phyloP scores from a whole-genome alignment of 2,797 vertebrate genomes.

The Crypturellus tataupa region DNA sequence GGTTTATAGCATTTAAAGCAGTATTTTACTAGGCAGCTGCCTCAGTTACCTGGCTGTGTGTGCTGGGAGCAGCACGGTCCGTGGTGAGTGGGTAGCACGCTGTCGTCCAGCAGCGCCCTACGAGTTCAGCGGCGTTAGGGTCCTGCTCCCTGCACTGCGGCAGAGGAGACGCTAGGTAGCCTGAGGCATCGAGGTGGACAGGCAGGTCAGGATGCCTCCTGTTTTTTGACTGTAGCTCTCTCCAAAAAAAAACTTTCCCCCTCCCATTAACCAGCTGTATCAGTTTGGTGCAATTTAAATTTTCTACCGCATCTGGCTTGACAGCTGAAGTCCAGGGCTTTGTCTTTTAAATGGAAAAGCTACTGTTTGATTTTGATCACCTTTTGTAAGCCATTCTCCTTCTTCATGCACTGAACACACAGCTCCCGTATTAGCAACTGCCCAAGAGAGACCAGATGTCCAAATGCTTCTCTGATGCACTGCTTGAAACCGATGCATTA shows the following conservation, averaged over 20 bases:
- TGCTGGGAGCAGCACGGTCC: neutral
- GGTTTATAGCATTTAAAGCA: neutral
- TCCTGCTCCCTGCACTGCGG: neutral
- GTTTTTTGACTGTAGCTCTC: fast-evolving
- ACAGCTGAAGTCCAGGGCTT: neutral
- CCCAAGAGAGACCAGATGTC: neutral
- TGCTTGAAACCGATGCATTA: neutral
- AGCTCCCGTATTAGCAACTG: neutral
- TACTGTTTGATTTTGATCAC: neutral
- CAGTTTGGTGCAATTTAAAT: neutral
- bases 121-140: neutral
- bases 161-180: neutral
- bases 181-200: neutral
- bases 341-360: neutral
- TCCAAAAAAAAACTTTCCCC: neutral
- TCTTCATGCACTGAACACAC: neutral
- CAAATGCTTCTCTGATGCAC: neutral
- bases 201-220: neutral
- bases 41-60: neutral
- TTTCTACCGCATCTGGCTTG: neutral
- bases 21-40: neutral
- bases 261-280: neutral
- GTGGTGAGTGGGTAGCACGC: fast-evolving
- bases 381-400: neutral
- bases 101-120: neutral